Conservation (phyloP, 2,797 vertebrate genomes). For the Squalus acanthias region DNA sequence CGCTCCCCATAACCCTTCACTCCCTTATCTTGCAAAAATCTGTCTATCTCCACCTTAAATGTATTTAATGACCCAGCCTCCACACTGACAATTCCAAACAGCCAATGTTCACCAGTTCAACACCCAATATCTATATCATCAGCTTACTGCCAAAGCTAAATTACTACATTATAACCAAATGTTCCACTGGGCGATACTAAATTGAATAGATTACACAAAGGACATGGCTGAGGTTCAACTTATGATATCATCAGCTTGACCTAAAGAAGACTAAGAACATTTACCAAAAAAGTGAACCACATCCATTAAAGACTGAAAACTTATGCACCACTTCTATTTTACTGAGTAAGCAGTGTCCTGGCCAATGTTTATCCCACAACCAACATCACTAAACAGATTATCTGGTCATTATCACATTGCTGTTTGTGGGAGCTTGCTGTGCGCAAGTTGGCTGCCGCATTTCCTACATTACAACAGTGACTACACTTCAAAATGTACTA, state of each 20-base stretch:
- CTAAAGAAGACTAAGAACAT: not conserved
- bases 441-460: no score
- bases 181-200: not conserved
- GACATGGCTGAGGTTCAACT: not conserved
- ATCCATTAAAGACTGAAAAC: not conserved
- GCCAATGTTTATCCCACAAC: no score
- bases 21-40: no score
- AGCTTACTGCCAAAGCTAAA: not conserved
- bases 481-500: no score
- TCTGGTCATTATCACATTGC: no score
- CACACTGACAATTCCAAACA: not conserved
- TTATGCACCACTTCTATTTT: not conserved
- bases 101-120: not conserved
- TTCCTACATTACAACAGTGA: no score
- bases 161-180: not conserved
- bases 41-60: no score
- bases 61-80: no score
- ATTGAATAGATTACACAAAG: not conserved
- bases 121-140: not conserved
- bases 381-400: no score
- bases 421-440: no score
- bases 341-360: not conserved
- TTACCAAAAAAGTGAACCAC: not conserved
- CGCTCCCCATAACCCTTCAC: no score
- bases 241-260: not conserved